Evolutionary conservation across 2,888 invertebrate genomes (phyloP).

Genomic region (Blera fallax): DNA sequence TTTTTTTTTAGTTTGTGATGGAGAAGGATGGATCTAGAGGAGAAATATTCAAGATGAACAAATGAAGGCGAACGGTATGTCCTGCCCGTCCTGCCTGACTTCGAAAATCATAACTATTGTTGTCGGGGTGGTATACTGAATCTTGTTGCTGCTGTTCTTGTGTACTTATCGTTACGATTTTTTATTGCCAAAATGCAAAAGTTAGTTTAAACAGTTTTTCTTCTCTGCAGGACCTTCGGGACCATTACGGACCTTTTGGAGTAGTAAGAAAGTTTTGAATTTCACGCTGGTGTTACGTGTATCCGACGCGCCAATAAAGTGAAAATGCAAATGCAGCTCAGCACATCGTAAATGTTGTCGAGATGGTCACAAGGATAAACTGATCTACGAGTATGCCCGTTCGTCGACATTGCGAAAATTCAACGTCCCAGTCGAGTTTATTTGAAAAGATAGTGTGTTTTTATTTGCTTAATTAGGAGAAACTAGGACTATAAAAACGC

Average conservation of each 20-base stretch:
- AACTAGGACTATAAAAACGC: background rate
- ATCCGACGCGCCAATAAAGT: background rate
- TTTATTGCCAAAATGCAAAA: conserved; percentile 50
- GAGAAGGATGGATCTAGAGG: conserved; percentile 35
- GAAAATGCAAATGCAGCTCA: conserved; percentile 10
- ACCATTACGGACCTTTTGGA: background rate
- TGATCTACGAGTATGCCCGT: background rate
- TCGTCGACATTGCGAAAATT: background rate
- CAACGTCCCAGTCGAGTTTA: background rate
- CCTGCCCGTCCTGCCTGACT: background rate
- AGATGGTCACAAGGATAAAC: background rate
- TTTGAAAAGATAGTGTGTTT: background rate
- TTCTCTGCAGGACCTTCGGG: background rate
- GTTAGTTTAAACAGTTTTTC: conserved; percentile 6
- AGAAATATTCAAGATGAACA: conserved; percentile 36
- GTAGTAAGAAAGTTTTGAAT: conserved; percentile 1
- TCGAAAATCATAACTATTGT: conserved; percentile 55
- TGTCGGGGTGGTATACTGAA: conserved; percentile 20
- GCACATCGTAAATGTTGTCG: background rate
- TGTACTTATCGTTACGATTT: conserved; percentile 29
- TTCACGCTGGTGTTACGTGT: background rate
- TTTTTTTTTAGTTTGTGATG: background rate
- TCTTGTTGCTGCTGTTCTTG: conserved; percentile 3
- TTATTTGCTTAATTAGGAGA: background rate
- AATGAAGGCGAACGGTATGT: conserved; percentile 5